A percentile compares a stretch with the other conserved stretches of the same genome.
phyloP scores from a whole-genome alignment of 2,113 vertebrate genomes.

The Prietella phreatophila region DNA sequence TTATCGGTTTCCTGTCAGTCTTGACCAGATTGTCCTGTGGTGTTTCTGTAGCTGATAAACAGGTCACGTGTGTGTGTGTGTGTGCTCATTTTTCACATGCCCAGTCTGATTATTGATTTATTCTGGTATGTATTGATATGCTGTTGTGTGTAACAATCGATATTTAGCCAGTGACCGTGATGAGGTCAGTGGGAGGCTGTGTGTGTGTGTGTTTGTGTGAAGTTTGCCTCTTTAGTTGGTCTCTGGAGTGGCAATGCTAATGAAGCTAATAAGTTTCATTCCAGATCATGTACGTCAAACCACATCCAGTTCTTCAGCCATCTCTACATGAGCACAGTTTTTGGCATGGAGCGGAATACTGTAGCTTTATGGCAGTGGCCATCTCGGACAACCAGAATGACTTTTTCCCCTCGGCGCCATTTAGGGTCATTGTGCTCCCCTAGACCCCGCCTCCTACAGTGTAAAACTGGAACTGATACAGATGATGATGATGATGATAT shows the following conservation, averaged over 20 bases:
- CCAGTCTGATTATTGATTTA: not conserved
- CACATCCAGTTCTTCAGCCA: not conserved
- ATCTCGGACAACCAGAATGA: not conserved
- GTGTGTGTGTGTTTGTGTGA: not conserved
- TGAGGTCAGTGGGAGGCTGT: not conserved
- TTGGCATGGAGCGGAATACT: not conserved
- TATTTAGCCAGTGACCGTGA: not conserved
- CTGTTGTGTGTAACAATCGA: not conserved
- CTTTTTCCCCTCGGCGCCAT: not conserved
- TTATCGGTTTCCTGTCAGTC: not conserved
- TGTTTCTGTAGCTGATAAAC: conserved; percentile 14
- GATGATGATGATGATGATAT: not conserved
- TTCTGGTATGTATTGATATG: not conserved
- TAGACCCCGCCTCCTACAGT: not conserved
- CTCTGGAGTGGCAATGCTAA: not conserved
- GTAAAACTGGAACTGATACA: not conserved
- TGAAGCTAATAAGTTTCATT: not conserved
- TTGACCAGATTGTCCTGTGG: not conserved
- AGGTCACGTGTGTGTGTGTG: not conserved
- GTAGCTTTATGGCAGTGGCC: not conserved
- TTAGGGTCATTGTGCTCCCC: not conserved
- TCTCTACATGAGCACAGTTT: not conserved
- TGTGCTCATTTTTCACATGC: not conserved
- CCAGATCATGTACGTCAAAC: not conserved
- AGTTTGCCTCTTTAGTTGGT: not conserved